These are phyloP conservation scores for Eupleurogrammus muticus DNA, from an alignment of 2,797 vertebrate genomes.

Conservation along the genomic window DNA sequence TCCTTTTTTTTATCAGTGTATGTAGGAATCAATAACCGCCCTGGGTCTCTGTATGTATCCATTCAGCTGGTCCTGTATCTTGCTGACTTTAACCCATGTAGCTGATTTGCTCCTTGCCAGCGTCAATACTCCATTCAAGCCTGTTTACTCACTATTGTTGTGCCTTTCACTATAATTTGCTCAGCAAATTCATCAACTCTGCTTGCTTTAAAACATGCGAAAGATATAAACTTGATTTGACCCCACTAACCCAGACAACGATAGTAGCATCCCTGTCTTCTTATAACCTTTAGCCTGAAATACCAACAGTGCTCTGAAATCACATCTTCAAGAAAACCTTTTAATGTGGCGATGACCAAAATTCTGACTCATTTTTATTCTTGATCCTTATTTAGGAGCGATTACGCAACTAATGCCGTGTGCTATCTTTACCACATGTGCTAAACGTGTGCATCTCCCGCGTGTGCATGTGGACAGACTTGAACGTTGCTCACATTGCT, in stretches of 20 bases:
- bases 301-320: background rate
- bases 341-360: background rate
- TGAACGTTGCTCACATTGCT: slow-evolving; percentile 25
- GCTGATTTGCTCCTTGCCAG: background rate
- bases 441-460: background rate
- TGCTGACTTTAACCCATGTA: background rate
- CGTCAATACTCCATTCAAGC: background rate
- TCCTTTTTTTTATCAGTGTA: background rate
- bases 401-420: slow-evolving; percentile 17
- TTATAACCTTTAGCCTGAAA: background rate
- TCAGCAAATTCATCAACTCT: too few species aligned
- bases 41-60: background rate
- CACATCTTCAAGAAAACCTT: background rate
- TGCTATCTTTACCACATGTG: background rate
- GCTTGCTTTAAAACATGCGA: too few species aligned
- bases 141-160: too few species aligned
- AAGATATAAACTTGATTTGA: too few species aligned
- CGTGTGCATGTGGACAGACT: background rate
- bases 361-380: background rate
- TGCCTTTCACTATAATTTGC: too few species aligned
- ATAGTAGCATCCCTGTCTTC: too few species aligned
- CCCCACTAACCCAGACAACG: background rate
- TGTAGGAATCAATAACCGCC: slow-evolving; percentile 7
- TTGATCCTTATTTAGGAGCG: background rate
- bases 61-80: background rate